Percentiles rank a stretch among this genome's conserved stretches.
These are phyloP conservation scores for Gnathonemus echidnorhynchus DNA, from an alignment of 2,113 vertebrate genomes.

Conservation along the genomic window DNA sequence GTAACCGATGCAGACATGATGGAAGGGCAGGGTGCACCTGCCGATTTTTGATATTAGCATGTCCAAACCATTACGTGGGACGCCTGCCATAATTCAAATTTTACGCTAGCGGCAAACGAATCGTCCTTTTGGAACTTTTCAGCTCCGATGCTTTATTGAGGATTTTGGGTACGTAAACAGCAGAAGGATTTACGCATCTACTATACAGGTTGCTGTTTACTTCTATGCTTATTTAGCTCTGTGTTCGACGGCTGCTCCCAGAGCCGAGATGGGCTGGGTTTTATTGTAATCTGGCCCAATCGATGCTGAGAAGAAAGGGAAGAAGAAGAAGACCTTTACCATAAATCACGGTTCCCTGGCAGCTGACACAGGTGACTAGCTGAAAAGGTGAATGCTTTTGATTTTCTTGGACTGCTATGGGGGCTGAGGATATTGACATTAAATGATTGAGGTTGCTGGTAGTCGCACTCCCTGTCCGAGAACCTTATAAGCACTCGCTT, in stretches of 20 bases:
- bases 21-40: neutral
- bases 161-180: slow-evolving; percentile 21
- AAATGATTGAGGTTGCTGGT: neutral
- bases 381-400: slow-evolving; percentile 32
- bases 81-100: neutral
- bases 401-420: slow-evolving; percentile 37
- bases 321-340: slow-evolving; percentile 29
- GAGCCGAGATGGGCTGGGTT: slow-evolving; percentile 14
- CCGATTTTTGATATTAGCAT: neutral
- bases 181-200: slow-evolving; percentile 24
- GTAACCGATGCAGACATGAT: neutral
- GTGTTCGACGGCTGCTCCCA: neutral
- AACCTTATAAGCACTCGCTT: neutral
- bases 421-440: slow-evolving; percentile 27
- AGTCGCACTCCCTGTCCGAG: neutral
- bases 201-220: slow-evolving; percentile 16
- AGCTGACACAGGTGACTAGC: slow-evolving; percentile 36
- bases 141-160: slow-evolving; percentile 11
- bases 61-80: neutral
- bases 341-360: slow-evolving; percentile 32
- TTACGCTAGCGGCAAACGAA: neutral
- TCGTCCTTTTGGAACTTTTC: neutral
- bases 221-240: slow-evolving; percentile 26
- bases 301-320: slow-evolving; percentile 27
- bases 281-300: slow-evolving; percentile 32